phyloP scores from a whole-genome alignment of 1,140 invertebrate genomes.

The Tetragnatha versicolor region DNA sequence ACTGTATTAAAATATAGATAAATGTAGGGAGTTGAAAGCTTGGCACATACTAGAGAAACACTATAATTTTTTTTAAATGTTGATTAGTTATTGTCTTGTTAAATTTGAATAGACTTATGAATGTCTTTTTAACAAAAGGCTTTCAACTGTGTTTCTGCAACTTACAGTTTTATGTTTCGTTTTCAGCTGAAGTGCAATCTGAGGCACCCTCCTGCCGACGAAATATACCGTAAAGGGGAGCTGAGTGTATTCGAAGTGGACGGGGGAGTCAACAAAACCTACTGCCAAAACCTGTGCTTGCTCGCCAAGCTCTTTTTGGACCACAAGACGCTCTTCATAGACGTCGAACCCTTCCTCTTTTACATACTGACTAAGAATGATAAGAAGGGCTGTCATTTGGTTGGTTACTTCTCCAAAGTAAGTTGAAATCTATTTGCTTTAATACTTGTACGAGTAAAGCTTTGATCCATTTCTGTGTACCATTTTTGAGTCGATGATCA shows the following conservation, averaged over 20 bases:
- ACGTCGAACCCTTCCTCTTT: slow-evolving; percentile 98
- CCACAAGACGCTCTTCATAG: slow-evolving; percentile 98
- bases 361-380: slow-evolving; percentile 96
- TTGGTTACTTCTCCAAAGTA: slow-evolving; percentile 70
- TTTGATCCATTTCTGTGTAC: no score
- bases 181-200: slow-evolving; percentile 81
- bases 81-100: no score
- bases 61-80: no score
- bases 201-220: slow-evolving; percentile 93
- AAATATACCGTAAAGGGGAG: slow-evolving; percentile 90
- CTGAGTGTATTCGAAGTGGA: slow-evolving; percentile 88
- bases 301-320: slow-evolving; percentile 97
- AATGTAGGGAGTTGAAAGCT: no score
- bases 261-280: slow-evolving; percentile 96
- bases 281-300: slow-evolving; percentile 97
- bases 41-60: no score
- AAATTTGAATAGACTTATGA: no score
- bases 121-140: no score
- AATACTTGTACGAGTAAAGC: no score
- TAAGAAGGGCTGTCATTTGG: slow-evolving; percentile 71
- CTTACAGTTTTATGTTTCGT: background rate
- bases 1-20: no score
- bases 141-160: no score
- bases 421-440: slow-evolving; percentile 1
- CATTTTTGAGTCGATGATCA: no score